Conservation (phyloP, 2,888 invertebrate species). For the Mongoloraphidia duomilia region DNA sequence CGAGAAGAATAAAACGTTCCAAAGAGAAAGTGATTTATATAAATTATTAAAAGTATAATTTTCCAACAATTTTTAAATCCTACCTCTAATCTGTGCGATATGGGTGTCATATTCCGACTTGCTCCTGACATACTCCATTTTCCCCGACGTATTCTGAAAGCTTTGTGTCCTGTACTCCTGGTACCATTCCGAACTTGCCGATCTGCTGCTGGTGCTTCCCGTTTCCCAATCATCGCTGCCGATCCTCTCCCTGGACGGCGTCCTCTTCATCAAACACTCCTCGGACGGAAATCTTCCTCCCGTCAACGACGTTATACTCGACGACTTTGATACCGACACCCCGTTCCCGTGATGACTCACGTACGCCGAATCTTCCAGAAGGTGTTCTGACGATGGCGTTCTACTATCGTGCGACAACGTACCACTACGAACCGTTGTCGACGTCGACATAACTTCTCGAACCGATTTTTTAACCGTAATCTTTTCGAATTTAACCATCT, state of each 20-base stretch:
- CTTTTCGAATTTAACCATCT: conserved; percentile 57
- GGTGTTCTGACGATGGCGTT: conserved; percentile 39
- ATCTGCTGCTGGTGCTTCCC: conserved; percentile 28
- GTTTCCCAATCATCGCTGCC: conserved; percentile 27
- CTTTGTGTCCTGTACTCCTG: conserved; percentile 39
- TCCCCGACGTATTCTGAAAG: conserved; percentile 49
- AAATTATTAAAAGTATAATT: no score
- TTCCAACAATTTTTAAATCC: conserved; percentile 14
- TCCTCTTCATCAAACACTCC: conserved; percentile 32
- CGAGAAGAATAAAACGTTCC: no score
- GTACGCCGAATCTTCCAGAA: conserved; percentile 42
- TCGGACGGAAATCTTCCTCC: conserved; percentile 37
- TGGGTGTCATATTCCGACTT: conserved; percentile 76
- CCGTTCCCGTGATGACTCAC: conserved; percentile 35
- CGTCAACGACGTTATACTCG: conserved; percentile 35
- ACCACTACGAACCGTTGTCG: conserved; percentile 19
- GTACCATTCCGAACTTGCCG: conserved; percentile 37
- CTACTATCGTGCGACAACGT: conserved; percentile 25
- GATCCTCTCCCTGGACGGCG: conserved; percentile 22
- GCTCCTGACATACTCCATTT: conserved; percentile 59
- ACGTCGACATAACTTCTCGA: conserved; percentile 34
- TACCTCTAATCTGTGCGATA: conserved; percentile 77
- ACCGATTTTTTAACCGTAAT: conserved; percentile 49
- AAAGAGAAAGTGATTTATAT: no score
- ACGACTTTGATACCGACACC: conserved; percentile 32